Evolutionary conservation across 2,113 vertebrate genomes (phyloP), one percentile per base, ranked within the genome.

Genomic region (Hemibagrus wyckioides): DNA sequence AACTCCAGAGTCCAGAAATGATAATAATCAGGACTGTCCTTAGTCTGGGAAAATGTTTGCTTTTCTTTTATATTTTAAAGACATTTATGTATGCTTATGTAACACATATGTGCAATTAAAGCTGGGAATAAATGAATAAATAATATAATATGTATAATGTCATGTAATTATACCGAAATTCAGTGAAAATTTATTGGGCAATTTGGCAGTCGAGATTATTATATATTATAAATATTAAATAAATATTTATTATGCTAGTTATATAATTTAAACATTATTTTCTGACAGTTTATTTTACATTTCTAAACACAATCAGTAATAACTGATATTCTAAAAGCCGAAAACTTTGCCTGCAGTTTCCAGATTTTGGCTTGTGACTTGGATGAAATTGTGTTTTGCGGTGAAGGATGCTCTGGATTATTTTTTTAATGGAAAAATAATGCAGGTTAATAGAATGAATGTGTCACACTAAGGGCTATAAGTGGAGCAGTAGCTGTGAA

Each of bases 61-160:
- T 52, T 52, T 52, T 13, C 14, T 52, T 52, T 11, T 15, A 1
- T 1, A 52, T 14, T 57, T 23, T 57, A 59, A 59, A 25, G 6
- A 9, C 57, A 28, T 59, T 59, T 61, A 56, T 56, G 57, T 59
- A 9, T 2, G 23, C 9, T 25, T 59, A 25, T 2, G 57, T 25
- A 59, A 85, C 54, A 76, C n/a, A 57, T n/a, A 48, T 67, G 17
- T 56, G 59, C 30, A 83, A 67, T 50, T 84, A 57, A 36, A 76
- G 30, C 10, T 25, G 6, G 84, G 33, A 15, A 23, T 28, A 77
- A 63, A 19, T 54, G n/a, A 69, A 69, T 4, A 23, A 44, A 69
- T 8, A 36, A 52, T 65, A 44, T 6, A 39, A 59, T 65, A 15
- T 30, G 3, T 65, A 15, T 61, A 23, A 61, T 1, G 23, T 1